A percentile compares a stretch with the other conserved stretches of the same genome.
Conservation (phyloP, 2,888 invertebrate genomes). For the Dinocampus coccinellae region DNA sequence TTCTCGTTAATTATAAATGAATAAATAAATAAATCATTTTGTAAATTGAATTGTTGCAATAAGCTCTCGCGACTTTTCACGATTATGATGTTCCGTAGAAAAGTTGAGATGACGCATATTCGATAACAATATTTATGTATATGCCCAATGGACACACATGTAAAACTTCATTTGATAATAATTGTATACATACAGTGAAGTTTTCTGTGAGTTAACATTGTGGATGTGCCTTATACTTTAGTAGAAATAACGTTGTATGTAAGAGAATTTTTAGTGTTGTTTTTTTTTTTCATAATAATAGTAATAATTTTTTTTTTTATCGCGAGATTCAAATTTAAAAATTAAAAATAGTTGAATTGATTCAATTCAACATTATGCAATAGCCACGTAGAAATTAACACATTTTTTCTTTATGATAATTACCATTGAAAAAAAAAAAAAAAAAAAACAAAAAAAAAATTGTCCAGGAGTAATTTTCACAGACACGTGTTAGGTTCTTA, state of each 20-base stretch:
- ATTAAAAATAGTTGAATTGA: not conserved
- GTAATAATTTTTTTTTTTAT: constrained; percentile 40
- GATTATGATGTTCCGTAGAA: constrained; percentile 43
- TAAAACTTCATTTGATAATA: constrained; percentile 16
- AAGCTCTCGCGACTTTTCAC: constrained; percentile 50
- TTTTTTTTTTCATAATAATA: constrained; percentile 23
- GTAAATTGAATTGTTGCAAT: constrained; percentile 36
- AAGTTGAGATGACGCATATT: constrained; percentile 51
- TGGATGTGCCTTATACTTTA: constrained; percentile 32
- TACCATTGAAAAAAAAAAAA: too few species aligned
- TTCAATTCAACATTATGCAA: not conserved
- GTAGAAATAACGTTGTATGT: constrained; percentile 30
- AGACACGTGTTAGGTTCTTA: constrained; percentile 44
- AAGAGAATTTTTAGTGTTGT: not conserved
- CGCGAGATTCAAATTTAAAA: constrained; percentile 30
- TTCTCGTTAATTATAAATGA: not conserved
- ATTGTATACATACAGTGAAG: constrained; percentile 13
- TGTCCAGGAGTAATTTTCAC: constrained; percentile 11
- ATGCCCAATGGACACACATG: constrained; percentile 12
- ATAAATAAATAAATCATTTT: constrained; percentile 15
- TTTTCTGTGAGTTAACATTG: constrained; percentile 26
- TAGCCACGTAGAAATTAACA: not conserved
- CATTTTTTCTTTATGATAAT: too few species aligned
- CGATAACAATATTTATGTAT: constrained; percentile 9
- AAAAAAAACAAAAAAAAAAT: not conserved